Evolutionary conservation across 1,140 invertebrate species (phyloP).

Genomic region (Monochamus saltuarius): DNA sequence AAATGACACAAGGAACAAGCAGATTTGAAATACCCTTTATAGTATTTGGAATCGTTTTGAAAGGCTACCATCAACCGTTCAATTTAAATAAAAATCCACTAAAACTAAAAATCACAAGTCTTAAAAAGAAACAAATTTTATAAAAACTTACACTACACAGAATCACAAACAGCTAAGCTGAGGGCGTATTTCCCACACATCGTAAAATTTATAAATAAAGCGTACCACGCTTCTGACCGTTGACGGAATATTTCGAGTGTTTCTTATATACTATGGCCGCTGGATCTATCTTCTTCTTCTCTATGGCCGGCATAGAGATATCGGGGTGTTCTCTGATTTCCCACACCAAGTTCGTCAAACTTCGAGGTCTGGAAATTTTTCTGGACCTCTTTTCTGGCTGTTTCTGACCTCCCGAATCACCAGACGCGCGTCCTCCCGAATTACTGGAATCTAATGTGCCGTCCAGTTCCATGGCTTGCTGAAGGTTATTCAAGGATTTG

Average conservation of each 20-base stretch:
- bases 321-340: conserved; percentile 51
- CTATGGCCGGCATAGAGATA: conserved; percentile 46
- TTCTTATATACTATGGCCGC: conserved; percentile 49
- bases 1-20: too few relatives aligned
- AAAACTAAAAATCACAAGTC: conserved; percentile 45
- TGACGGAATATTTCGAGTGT: conserved; percentile 47
- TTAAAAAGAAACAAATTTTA: conserved; percentile 29
- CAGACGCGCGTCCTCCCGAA: conserved; percentile 80
- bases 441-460: conserved; percentile 86
- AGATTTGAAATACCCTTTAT: too few relatives aligned
- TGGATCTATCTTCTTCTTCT: conserved; percentile 44
- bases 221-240: conserved; percentile 39
- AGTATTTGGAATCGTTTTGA: neutral
- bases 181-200: conserved; percentile 2
- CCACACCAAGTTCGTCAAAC: conserved; percentile 85
- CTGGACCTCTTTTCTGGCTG: conserved; percentile 79
- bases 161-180: conserved; percentile 38
- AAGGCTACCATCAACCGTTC: conserved; percentile 26
- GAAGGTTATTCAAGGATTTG: conserved; percentile 77
- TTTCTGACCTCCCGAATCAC: conserved; percentile 74
- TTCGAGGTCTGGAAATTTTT: conserved; percentile 74
- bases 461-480: conserved; percentile 72
- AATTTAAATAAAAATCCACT: conserved; percentile 33
- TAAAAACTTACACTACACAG: conserved; percentile 32
- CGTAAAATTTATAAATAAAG: conserved; percentile 45